phyloP scores from a whole-genome alignment of 2,113 vertebrate species.

The Leucopsar rothschildi region DNA sequence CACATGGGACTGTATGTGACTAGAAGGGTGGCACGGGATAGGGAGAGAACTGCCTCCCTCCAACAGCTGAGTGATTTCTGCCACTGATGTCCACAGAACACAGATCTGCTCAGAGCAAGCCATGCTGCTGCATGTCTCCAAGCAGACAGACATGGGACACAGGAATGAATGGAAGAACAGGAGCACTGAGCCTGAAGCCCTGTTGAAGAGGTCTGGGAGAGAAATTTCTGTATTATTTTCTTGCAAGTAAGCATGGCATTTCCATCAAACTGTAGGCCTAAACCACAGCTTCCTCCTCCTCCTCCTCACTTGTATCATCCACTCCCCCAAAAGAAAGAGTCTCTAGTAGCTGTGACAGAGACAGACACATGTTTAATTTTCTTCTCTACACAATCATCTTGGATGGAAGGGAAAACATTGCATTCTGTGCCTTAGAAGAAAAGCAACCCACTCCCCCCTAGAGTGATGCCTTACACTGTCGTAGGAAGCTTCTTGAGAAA shows the following conservation, averaged over 20 bases:
- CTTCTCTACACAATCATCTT: not conserved
- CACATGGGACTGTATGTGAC: not conserved
- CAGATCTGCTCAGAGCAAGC: not conserved
- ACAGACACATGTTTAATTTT: not conserved
- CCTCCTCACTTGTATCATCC: not conserved
- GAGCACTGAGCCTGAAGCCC: not conserved
- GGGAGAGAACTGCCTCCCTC: not conserved
- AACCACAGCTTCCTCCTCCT: not conserved
- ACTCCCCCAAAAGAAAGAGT: not conserved
- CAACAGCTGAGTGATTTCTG: not conserved
- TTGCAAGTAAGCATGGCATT: not conserved
- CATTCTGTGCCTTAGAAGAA: not conserved
- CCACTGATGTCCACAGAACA: not conserved
- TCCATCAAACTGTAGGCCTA: not conserved
- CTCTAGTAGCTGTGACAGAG: not conserved
- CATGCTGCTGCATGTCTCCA: not conserved
- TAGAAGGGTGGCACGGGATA: accelerated
- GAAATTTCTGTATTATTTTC: not conserved
- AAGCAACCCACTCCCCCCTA: not conserved
- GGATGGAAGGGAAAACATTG: not conserved
- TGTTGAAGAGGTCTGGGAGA: not conserved
- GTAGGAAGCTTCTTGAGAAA: not conserved
- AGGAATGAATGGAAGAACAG: not conserved
- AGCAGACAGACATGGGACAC: not conserved
- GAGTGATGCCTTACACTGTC: not conserved